Percentiles rank a stretch among this genome's conserved stretches.
These are phyloP conservation scores for Etheostoma cragini DNA, from an alignment of 2,113 vertebrate species.

Conservation along the genomic window DNA sequence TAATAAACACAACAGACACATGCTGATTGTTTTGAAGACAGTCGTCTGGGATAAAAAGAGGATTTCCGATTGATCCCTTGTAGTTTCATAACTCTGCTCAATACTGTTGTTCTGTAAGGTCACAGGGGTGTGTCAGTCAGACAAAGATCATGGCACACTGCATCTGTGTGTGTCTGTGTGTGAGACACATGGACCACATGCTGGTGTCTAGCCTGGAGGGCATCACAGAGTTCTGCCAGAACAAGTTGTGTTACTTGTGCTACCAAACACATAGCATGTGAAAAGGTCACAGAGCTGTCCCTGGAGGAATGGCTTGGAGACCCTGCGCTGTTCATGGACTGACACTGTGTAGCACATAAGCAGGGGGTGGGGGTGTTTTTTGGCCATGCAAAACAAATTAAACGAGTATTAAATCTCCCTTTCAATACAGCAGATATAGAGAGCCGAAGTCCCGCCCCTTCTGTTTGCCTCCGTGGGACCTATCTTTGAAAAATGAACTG, in stretches of 20 bases:
- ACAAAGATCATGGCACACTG: conserved; percentile 41
- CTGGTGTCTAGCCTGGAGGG: conserved; percentile 66
- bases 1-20: not conserved
- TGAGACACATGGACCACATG: conserved; percentile 63
- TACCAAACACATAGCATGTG: conserved; percentile 63
- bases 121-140: conserved; percentile 56
- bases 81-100: conserved; percentile 53
- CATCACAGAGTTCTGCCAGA: conserved; percentile 70
- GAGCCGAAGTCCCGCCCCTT: no score
- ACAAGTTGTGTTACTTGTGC: conserved; percentile 68
- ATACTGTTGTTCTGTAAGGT: conserved; percentile 41
- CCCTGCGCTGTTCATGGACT: conserved; percentile 43
- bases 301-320: conserved; percentile 63
- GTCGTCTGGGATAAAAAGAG: conserved; percentile 29
- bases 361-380: no score
- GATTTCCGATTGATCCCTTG: conserved; percentile 57
- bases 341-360: conserved; percentile 26
- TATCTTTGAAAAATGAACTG: no score
- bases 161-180: not conserved
- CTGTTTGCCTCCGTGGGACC: no score
- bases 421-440: no score
- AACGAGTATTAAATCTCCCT: no score
- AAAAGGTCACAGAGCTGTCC: conserved; percentile 71
- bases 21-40: conserved; percentile 18
- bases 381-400: no score